phyloP scores from a whole-genome alignment of 2,888 invertebrate genomes.

The Periphyllus acericola region DNA sequence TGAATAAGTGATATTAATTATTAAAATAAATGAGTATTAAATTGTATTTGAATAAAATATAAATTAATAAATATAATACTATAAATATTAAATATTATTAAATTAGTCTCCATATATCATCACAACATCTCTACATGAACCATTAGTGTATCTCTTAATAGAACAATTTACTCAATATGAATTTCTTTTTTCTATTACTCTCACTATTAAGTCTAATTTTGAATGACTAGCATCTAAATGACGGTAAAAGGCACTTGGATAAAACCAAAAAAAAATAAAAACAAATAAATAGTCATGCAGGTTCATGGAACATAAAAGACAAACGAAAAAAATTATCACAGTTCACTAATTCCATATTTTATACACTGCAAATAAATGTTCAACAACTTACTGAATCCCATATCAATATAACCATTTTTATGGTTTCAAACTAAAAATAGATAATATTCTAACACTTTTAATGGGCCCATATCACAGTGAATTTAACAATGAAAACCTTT shows the following conservation, averaged over 20 bases:
- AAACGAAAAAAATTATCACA: constrained; percentile 56
- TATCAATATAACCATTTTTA: constrained; percentile 19
- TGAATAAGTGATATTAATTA: constrained; percentile 45
- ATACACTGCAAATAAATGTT: constrained; percentile 37
- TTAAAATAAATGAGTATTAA: constrained; percentile 34
- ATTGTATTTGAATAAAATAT: constrained; percentile 50
- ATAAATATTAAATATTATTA: constrained; percentile 55
- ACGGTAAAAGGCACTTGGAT: constrained; percentile 59
- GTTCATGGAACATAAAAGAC: constrained; percentile 53
- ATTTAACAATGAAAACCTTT: constrained; percentile 56
- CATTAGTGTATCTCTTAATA: constrained; percentile 30
- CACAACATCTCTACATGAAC: constrained; percentile 40
- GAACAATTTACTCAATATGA: constrained; percentile 37
- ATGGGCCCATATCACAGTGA: constrained; percentile 54
- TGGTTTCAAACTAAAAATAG: constrained; percentile 50
- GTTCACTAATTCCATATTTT: constrained; percentile 55
- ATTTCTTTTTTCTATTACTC: constrained; percentile 37
- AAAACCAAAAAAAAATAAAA: constrained; percentile 43
- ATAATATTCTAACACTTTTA: constrained; percentile 49
- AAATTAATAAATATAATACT: constrained; percentile 55
- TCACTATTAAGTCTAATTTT: constrained; percentile 61
- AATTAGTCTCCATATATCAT: constrained; percentile 62
- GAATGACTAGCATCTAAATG: constrained; percentile 61
- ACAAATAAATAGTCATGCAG: constrained; percentile 36
- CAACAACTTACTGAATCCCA: background rate